Evolutionary conservation across 2,113 vertebrate species (phyloP).

Genomic region (Myotis davidii): DNA sequence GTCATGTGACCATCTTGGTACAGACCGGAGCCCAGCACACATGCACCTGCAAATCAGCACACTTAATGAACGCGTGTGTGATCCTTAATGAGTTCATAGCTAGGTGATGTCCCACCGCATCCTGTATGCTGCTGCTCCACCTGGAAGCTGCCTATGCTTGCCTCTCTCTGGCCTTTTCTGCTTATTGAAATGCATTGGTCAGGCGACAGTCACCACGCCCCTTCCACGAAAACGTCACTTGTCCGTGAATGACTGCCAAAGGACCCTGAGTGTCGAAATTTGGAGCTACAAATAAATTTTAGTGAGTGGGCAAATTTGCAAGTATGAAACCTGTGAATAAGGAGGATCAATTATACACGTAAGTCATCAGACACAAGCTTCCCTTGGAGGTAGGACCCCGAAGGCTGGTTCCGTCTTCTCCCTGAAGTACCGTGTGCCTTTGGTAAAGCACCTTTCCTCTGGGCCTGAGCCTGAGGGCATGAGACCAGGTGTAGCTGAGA

Average conservation of each 20-base stretch:
- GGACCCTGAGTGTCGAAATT: fast-evolving
- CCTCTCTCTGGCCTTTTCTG: too few relatives aligned
- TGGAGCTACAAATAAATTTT: neutral
- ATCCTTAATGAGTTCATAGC: neutral
- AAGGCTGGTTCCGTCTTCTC: fast-evolving
- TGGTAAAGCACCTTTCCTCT: neutral
- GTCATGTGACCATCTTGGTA: fast-evolving
- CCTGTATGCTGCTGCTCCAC: fast-evolving
- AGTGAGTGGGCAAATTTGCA: neutral
- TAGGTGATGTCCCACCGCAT: neutral
- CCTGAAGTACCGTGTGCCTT: fast-evolving
- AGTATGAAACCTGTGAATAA: fast-evolving
- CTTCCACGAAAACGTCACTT: fast-evolving
- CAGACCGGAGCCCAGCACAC: too few relatives aligned
- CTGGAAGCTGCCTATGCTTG: neutral
- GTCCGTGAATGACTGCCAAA: fast-evolving
- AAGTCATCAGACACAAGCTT: fast-evolving
- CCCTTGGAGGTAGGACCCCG: neutral
- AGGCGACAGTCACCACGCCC: fast-evolving
- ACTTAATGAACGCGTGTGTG: fast-evolving
- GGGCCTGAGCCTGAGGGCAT: neutral
- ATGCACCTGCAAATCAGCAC: neutral
- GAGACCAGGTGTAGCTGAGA: fast-evolving
- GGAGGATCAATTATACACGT: fast-evolving
- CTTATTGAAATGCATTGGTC: neutral